These are phyloP conservation scores for Rhinoraja longicauda DNA, from an alignment of 2,797 vertebrate species.

Conservation along the genomic window DNA sequence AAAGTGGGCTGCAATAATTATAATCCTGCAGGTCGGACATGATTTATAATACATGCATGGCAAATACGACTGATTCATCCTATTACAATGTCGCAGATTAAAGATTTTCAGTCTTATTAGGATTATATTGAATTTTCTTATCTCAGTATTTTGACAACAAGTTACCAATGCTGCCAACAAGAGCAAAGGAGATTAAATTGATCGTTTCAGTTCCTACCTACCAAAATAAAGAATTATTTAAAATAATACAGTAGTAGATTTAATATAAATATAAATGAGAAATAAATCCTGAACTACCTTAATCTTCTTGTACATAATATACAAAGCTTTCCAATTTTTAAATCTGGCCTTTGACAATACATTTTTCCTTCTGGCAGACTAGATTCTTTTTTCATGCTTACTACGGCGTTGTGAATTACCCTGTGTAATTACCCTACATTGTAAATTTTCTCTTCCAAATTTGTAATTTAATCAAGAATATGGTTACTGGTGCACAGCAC, in stretches of 20 bases:
- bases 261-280: not conserved
- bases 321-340: not conserved
- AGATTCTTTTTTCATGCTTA: not conserved
- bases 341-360: not conserved
- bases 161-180: not conserved
- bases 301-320: not conserved
- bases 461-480: not conserved
- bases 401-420: not conserved
- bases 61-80: not conserved
- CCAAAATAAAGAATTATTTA: not conserved
- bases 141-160: not conserved
- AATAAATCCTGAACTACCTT: not conserved
- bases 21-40: not conserved
- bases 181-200: not conserved
- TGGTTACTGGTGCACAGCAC: not conserved
- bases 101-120: not conserved
- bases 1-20: not conserved
- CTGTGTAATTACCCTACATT: not conserved
- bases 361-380: not conserved
- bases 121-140: constrained; percentile 15
- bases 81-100: not conserved
- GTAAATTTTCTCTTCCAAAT: constrained; percentile 2
- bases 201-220: not conserved
- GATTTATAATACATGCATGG: not conserved
- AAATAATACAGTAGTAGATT: not conserved